Base-by-base conservation (phyloP, 2,797 vertebrate species). In the Sebastes steindachneri region DNA sequence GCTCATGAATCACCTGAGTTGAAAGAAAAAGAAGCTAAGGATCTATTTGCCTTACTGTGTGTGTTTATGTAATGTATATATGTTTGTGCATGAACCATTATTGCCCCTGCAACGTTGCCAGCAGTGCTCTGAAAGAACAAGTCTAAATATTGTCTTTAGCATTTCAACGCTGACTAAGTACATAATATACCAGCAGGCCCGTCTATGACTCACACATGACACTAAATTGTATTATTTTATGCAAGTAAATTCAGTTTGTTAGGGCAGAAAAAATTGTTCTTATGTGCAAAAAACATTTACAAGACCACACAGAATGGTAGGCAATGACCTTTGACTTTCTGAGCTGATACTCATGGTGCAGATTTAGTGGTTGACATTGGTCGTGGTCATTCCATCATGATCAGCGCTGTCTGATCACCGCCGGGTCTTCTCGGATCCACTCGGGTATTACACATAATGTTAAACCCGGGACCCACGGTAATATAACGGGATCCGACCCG, bases 1-100 rank as follows among this genome's bases (percentile, higher is more conserved):
- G 79, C 85, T 85, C 87, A 92, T 90, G 79, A 93, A 90, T 90
- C 88, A 89, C 81, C 79, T 55, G 31, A 79, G 73, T 79, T 91
- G 81, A 91, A 85, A 88, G 85, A 84, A 80, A 69, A 79, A 87
- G 63, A 84, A 75, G 75, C 83, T 58, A 77, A 77, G 60, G 28
- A 79, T 86, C 77, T 79, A 73, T 82, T 88, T 85, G 74, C 71
- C 55, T 84, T 60, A 64, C 33, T 26, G 10, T 73, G 45, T 51
- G 58, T 68, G 80, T 84, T 75, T 82, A 80, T 75, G 41, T 73
- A 80, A 80, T 72, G 53, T 63, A 68, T 7, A 33, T 74, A 53
- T 64, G 72, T 73, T 76, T 77, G 67, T 83, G 78, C 41, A 63
- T 71, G 59, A 80, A 68, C 51, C 71, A 67, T 64, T 76, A 83